Conservation (phyloP, 2,113 vertebrate species). For the Tyrannus savana region DNA sequence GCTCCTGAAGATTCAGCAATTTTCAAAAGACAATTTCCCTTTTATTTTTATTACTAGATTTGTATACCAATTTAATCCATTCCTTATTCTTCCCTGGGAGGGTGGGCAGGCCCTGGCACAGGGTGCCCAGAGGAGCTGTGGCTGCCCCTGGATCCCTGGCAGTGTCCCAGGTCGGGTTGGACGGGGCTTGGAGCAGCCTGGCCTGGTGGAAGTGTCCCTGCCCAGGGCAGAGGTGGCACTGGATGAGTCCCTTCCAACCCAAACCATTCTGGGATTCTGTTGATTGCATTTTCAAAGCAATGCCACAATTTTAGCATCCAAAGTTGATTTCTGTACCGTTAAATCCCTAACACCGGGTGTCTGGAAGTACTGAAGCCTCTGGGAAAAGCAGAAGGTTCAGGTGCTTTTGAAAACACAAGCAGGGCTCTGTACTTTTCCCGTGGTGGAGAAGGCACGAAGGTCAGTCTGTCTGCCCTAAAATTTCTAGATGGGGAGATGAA, state of each 20-base stretch:
- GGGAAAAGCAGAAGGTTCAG: background rate
- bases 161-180: background rate
- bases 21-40: background rate
- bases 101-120: background rate
- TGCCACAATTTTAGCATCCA: background rate
- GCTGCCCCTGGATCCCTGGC: background rate
- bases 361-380: background rate
- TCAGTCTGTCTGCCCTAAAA: background rate
- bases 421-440: background rate
- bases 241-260: background rate
- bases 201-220: accelerated
- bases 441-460: background rate
- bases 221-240: background rate
- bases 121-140: background rate
- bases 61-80: background rate
- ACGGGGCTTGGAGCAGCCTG: accelerated
- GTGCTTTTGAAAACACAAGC: background rate
- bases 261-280: background rate
- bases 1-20: background rate
- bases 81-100: background rate
- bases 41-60: background rate
- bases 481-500: background rate
- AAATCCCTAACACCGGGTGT: background rate
- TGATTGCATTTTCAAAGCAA: background rate
- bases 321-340: background rate